Base-by-base conservation (phyloP, 1,140 invertebrate species). In the Formica exsecta region DNA sequence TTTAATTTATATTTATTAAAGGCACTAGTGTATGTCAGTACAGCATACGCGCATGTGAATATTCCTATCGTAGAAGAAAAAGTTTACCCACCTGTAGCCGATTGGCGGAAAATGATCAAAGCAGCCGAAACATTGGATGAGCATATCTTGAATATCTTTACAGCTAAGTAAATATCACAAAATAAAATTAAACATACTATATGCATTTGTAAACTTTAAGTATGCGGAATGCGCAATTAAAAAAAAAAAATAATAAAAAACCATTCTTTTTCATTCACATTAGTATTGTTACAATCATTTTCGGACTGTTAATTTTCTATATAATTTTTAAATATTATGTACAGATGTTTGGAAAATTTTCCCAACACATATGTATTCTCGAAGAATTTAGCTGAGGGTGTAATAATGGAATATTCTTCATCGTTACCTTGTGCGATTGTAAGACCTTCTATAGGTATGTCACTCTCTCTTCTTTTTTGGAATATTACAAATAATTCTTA, bases 351-450 rank as follows among this genome's bases (percentile, higher is more conserved):
- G 4, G 96, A 96, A 51, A 96, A 96, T 6, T 95, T 97, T 74
- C 98, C 98, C 2, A 98, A 98, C 90, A 98, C 98, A 0, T 98
- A 99, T 81, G 98, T 97, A 0, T 98, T 98, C 91, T 97, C 98
- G 0, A 98, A 98, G 94, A 96, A 97, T 44, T 92, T 98, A 85
- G 97, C 97, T 0, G 98, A 99, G 92, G 96, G 97, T 84, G 96
- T 98, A 22, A 94, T 98, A 0, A 95, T 96, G 36, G 97, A 98
- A 88, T 96, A 98, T 87, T 96, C 95, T 36, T 93, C 95, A 66
- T 96, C 96, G 73, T 92, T 99, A 41, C 98, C 98, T 0, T 95
- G 97, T 3, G 96, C 98, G 2, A 98, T 99, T 88, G 97, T 98
- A 61, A 96, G 99, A 92, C 99, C 99, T 0, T 99, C 98, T 0